Conservation (phyloP, 2,797 vertebrate genomes). For the Manis javanica region DNA sequence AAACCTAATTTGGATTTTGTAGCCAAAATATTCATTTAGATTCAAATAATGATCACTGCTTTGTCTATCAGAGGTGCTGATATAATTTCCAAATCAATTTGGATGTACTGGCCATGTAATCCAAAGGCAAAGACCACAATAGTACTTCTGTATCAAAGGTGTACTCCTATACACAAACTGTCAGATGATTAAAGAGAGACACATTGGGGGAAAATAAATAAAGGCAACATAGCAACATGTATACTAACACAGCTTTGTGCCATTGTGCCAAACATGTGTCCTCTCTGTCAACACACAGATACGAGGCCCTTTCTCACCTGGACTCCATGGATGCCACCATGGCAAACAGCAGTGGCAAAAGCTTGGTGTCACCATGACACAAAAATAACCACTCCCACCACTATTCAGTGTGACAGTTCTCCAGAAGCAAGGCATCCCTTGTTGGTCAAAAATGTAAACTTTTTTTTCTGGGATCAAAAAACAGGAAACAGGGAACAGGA, state of each 20-base stretch:
- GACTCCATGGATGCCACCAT: neutral
- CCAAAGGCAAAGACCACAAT: conserved; percentile 39
- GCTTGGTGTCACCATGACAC: neutral
- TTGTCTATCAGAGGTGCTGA: neutral
- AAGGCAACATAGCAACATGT: conserved; percentile 52
- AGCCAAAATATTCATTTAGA: neutral
- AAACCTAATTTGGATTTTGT: neutral
- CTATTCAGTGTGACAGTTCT: neutral
- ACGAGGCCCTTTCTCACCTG: neutral
- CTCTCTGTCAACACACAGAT: neutral
- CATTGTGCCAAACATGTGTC: neutral
- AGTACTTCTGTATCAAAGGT: conserved; percentile 61
- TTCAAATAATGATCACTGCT: neutral
- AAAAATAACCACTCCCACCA: neutral
- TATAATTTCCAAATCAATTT: neutral
- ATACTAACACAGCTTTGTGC: conserved; percentile 2
- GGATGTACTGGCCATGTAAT: neutral
- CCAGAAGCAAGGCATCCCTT: neutral
- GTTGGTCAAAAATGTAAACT: neutral
- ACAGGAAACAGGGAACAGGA: neutral
- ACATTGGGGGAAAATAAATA: conserved; percentile 83
- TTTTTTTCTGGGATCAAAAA: neutral
- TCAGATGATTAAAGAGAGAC: conserved; percentile 37
- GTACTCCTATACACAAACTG: conserved; percentile 80
- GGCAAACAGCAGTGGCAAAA: neutral